These are phyloP conservation scores for Semaprochilodus insignis DNA, from an alignment of 2,797 vertebrate species.

Conservation along the genomic window DNA sequence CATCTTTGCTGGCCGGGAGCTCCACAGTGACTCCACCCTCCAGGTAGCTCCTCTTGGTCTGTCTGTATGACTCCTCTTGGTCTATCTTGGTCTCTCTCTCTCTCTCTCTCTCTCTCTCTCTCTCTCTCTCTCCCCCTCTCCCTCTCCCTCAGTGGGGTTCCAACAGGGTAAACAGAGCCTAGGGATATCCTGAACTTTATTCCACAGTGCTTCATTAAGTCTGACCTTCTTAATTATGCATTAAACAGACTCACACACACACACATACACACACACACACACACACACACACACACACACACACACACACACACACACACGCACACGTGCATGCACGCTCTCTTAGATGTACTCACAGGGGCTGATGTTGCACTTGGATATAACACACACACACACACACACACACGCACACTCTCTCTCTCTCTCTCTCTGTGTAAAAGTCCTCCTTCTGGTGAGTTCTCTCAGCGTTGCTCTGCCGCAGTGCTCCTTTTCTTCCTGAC, in stretches of 20 bases:
- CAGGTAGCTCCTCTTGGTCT: constrained; percentile 76
- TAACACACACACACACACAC: constrained; percentile 72
- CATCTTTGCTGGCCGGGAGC: constrained; percentile 90
- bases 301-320: constrained; percentile 61
- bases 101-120: neutral
- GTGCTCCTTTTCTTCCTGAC: constrained; percentile 74
- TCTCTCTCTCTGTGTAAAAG: constrained; percentile 68
- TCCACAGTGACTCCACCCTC: constrained; percentile 82
- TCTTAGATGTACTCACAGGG: constrained; percentile 43
- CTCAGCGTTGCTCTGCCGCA: constrained; percentile 58
- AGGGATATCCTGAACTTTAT: constrained; percentile 89
- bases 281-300: constrained; percentile 75
- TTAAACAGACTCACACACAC: constrained; percentile 77
- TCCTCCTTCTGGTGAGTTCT: constrained; percentile 65
- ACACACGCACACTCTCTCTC: constrained; percentile 58
- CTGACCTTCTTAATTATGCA: constrained; percentile 93
- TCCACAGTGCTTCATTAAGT: constrained; percentile 86
- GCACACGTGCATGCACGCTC: constrained; percentile 70
- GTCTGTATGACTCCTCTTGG: neutral
- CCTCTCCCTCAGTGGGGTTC: constrained; percentile 41
- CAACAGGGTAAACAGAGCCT: constrained; percentile 84
- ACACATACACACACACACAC: constrained; percentile 59
- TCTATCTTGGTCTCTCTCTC: neutral
- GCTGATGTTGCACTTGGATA: constrained; percentile 9
- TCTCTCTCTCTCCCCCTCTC: neutral